Base-by-base conservation (phyloP, 2,113 vertebrate genomes). In the Acanthisitta chloris region DNA sequence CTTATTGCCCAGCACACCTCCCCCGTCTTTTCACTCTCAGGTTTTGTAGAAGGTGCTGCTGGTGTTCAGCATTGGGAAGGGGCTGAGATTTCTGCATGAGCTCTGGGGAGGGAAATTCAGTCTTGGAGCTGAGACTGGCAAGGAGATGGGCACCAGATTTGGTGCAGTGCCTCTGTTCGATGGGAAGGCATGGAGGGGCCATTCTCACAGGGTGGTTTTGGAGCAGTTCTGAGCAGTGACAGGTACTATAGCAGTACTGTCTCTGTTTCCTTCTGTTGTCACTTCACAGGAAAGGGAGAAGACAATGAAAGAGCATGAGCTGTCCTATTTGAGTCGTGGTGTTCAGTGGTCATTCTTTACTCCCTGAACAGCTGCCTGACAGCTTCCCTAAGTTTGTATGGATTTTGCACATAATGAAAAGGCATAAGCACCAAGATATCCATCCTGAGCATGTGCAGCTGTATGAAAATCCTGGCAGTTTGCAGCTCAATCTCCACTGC, bases 21-120 rank as follows among this genome's bases (percentile, higher is more conserved):
- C 12, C 6, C 16, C 1, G 0, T 34, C 33, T 57, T 21, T 51
- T 42, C 16, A 18, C 8, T 31, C 12, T 40, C 10, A 8, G 25
- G 23, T 78, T 51, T 46, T 51, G 17, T 55, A 23, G 25, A 18
- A 46, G 28, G 26, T 77, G 48, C 20, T 46, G 20, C 28, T 48
- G 24, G 7, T 57, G 21, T 46, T n/a, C 31, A 36, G 12, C 8
- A 2, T 0, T 36, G 23, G 58, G 59, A 49, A 45, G 25, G 24
- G 28, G 12, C 14, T 57, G 57, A 45, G 36, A 5, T 45, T 87
- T 71, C 43, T 71, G n/a, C 12, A 2, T 31, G 25, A 33, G 9
- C 21, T 55, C 7, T 48, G 38, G 38, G 9, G 43, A n/a, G 38
- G 26, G 64, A 85, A 31, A 31, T 81, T 11, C 16, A 18, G 62